Evolutionary conservation across 37 sponge, comb jelly and placozoan species (phyloP).

Genomic region (Hormiphora californensis): DNA sequence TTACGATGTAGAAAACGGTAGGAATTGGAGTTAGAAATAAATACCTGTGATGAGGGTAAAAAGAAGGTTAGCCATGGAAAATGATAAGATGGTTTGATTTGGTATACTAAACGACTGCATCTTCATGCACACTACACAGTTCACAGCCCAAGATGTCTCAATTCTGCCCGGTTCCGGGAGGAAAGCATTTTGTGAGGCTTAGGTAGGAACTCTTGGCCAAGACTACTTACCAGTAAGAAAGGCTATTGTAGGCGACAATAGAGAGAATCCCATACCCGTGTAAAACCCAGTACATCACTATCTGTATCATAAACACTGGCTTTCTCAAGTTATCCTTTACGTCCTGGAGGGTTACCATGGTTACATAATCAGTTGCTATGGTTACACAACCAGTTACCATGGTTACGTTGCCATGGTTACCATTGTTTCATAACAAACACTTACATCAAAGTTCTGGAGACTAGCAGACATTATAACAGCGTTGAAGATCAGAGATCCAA

Average conservation of each 20-base stretch:
- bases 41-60: too few species aligned
- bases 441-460: not conserved
- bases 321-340: not conserved
- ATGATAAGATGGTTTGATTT: too few species aligned
- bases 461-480: constrained; percentile 7
- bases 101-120: too few species aligned
- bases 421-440: not conserved
- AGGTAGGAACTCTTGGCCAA: too few species aligned
- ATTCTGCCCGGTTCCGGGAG: too few species aligned
- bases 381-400: not conserved
- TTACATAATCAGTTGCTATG: not conserved
- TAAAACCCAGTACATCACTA: constrained; percentile 38
- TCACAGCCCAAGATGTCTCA: too few species aligned
- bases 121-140: too few species aligned
- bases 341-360: not conserved
- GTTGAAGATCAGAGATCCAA: not conserved
- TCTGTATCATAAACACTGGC: constrained; percentile 22
- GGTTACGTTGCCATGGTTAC: not conserved
- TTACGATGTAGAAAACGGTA: constrained; percentile 5
- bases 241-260: not conserved
- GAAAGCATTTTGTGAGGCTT: too few species aligned
- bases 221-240: not conserved
- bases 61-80: too few species aligned
- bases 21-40: constrained; percentile 3
- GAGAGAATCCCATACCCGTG: constrained; percentile 32